Evolutionary conservation across 2,888 invertebrate genomes (phyloP), one percentile per base, ranked within the genome.

Genomic region (Xanthia icteritia): DNA sequence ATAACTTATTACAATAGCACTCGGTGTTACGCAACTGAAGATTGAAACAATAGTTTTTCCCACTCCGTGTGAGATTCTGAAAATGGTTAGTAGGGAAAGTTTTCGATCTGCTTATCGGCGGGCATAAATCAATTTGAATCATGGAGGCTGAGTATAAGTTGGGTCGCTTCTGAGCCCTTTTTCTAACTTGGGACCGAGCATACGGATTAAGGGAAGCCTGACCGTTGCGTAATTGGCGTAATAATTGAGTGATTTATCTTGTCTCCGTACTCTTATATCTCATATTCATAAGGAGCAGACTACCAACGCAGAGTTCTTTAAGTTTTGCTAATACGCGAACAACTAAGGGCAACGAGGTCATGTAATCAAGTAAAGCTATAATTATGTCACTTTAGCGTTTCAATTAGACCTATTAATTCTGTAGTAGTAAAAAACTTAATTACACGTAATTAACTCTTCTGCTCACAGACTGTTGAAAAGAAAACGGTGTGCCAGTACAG

Each of bases 51-150:
- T 93, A 93, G 93, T 93, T 94, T 91, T 91, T 90, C 90, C 83
- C 58, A 86, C 73, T 73, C 60, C 74, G 86, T 86, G 84, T 83
- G 84, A 82, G 85, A 85, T 87, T 88, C 89, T 86, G 84, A 88
- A 89, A 91, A 90, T 87, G 89, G 89, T 89, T 88, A 88, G 87
- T 87, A 87, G 89, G 87, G 88, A 91, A 93, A 94, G 88, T 94
- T 94, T 92, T 90, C 91, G 93, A 95, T 95, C 92, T 95, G 94
- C 93, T 94, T 95, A 96, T 94, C 94, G 93, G 85, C 85, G 81
- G 91, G 90, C 92, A 95, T 96, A 96, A 96, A 96, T 96, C 96
- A 96, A 95, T 95, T 95, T 95, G 95, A 95, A 91, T 93, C 93
- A 94, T 94, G 93, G 93, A 90, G 89, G 90, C 89, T 80, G 92